A percentile compares a stretch with the other conserved stretches of the same genome.
Conservation (phyloP, 1,140 invertebrate species). For the Drosophila dunni region DNA sequence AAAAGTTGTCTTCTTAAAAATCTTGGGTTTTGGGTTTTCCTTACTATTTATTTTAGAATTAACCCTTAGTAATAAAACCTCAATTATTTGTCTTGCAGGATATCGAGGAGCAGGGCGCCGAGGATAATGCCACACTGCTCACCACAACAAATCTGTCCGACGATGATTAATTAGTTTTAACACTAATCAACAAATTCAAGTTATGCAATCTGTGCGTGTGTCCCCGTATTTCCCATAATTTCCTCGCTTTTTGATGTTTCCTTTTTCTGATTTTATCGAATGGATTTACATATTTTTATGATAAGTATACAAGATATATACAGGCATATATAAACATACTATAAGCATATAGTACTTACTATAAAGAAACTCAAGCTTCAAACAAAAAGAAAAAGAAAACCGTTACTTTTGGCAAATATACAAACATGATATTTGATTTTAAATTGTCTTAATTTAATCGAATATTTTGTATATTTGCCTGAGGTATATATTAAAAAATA, state of each 20-base stretch:
- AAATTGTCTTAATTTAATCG: not conserved
- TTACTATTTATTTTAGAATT: not conserved
- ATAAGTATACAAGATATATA: conserved; percentile 49
- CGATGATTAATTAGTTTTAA: conserved; percentile 64
- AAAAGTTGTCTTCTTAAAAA: conserved; percentile 2
- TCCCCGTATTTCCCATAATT: conserved; percentile 25
- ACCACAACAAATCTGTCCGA: conserved; percentile 81
- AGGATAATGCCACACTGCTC: conserved; percentile 82
- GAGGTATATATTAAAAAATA: conserved; percentile 11
- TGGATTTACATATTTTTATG: conserved; percentile 47
- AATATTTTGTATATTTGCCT: conserved; percentile 6
- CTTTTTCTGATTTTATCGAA: conserved; percentile 31
- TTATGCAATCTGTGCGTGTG: conserved; percentile 25
- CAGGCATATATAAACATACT: conserved; percentile 34
- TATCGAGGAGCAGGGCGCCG: conserved; percentile 78
- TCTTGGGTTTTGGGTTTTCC: conserved; percentile 9
- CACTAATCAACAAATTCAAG: not conserved
- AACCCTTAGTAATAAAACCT: not conserved
- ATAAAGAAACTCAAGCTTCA: conserved; percentile 17
- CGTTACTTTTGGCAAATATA: conserved; percentile 22
- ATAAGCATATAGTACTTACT: not conserved
- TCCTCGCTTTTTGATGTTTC: conserved; percentile 42
- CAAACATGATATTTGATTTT: conserved; percentile 8
- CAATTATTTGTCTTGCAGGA: conserved; percentile 51
- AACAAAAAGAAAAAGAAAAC: conserved; percentile 10